These are phyloP conservation scores for Epicampocera succincta DNA, from an alignment of 2,888 invertebrate genomes.

Conservation along the genomic window DNA sequence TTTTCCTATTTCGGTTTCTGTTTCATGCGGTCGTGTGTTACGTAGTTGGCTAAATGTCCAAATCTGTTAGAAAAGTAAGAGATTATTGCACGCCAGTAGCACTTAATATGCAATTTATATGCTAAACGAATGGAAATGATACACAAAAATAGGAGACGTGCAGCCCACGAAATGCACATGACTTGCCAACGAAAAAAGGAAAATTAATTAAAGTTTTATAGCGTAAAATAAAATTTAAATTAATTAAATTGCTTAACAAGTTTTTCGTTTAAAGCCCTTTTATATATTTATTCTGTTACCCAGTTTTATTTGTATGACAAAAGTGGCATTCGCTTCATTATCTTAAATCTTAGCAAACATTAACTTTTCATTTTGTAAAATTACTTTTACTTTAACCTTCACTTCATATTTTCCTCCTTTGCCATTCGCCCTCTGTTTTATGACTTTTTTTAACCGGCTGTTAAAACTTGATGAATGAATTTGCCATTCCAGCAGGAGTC, in stretches of 20 bases:
- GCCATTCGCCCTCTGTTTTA: background rate
- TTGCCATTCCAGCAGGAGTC: constrained; percentile 47
- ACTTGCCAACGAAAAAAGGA: background rate
- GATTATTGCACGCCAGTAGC: constrained; percentile 44
- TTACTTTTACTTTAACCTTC: constrained; percentile 57
- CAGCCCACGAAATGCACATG: background rate
- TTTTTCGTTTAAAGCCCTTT: background rate
- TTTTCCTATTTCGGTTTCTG: constrained; percentile 32
- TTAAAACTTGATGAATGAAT: constrained; percentile 58
- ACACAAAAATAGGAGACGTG: background rate
- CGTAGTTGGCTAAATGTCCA: constrained; percentile 51
- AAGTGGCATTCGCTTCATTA: constrained; percentile 46
- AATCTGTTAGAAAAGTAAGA: constrained; percentile 42
- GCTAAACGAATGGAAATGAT: constrained; percentile 55
- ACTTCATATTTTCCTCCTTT: constrained; percentile 10
- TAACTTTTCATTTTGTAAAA: constrained; percentile 57
- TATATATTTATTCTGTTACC: constrained; percentile 23
- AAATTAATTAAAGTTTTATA: background rate
- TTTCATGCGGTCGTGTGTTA: constrained; percentile 28
- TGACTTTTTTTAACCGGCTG: constrained; percentile 2
- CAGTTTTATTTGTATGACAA: constrained; percentile 24
- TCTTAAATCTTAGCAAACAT: constrained; percentile 57
- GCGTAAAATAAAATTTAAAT: background rate
- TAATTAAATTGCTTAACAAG: background rate
- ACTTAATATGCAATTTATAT: constrained; percentile 68